Evolutionary conservation across 2,113 vertebrate species (phyloP).

Genomic region (Pomatorhinus ruficollis): DNA sequence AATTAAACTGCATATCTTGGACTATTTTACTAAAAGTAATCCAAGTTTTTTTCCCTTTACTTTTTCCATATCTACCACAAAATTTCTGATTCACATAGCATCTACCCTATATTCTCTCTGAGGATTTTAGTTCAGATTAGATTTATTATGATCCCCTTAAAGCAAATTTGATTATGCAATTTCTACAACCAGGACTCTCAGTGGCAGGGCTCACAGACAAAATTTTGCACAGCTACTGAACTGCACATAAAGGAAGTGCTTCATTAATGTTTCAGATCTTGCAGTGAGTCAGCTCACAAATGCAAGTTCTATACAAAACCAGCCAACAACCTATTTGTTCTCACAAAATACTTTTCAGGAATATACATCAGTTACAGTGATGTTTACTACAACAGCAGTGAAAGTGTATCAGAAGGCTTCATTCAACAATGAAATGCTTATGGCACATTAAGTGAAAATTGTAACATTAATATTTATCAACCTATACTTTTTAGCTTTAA

Average conservation of each 20-base stretch:
- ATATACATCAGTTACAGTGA: not conserved
- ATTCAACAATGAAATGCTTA: not conserved
- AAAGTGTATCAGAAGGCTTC: not conserved
- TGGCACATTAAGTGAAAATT: not conserved
- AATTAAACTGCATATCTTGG: not conserved
- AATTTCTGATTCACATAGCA: not conserved
- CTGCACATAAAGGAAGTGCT: fast-evolving
- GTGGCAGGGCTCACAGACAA: not conserved
- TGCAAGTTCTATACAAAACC: not conserved
- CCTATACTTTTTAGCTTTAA: not conserved
- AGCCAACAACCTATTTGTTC: not conserved
- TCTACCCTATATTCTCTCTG: not conserved
- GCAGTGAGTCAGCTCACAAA: not conserved
- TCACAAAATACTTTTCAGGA: not conserved
- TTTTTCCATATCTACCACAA: not conserved
- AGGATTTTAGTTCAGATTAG: not conserved
- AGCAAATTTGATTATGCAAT: not conserved
- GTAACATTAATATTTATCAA: not conserved
- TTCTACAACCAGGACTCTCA: not conserved
- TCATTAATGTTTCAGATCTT: not conserved
- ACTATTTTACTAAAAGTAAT: not conserved
- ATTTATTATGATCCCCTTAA: not conserved
- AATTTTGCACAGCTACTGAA: not conserved
- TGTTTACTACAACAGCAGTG: not conserved
- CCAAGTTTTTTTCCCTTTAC: not conserved